Percentiles rank a stretch among this genome's conserved stretches.
Conservation (phyloP, 2,797 vertebrate genomes). For the Oceanodroma leucorhoa region DNA sequence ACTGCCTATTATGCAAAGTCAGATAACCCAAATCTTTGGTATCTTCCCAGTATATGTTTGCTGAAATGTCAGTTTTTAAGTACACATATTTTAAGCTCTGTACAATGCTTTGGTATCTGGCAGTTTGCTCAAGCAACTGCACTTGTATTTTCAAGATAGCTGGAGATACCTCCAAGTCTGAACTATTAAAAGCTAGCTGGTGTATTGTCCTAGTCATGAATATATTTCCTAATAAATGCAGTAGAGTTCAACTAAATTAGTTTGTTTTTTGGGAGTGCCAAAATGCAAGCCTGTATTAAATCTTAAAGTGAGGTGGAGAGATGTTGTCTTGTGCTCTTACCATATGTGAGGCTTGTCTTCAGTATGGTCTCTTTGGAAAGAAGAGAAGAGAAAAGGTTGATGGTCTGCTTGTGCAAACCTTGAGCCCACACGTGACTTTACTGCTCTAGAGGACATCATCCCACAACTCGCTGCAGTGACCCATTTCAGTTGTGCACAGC, state of each 20-base stretch:
- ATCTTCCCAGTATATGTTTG: not conserved
- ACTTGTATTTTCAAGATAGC: not conserved
- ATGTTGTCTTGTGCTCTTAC: not conserved
- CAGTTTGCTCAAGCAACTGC: not conserved
- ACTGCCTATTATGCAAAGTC: not conserved
- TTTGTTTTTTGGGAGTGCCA: not conserved
- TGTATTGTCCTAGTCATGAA: not conserved
- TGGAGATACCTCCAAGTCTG: not conserved
- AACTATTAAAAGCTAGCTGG: not conserved
- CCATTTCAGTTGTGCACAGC: not conserved
- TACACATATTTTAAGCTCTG: not conserved
- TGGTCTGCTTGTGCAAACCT: not conserved
- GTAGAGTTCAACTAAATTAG: not conserved
- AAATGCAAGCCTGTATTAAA: not conserved
- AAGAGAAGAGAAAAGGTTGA: not conserved
- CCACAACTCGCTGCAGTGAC: accelerated
- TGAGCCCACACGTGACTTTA: accelerated
- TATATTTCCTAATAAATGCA: not conserved
- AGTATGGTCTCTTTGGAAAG: not conserved
- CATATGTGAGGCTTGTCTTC: not conserved
- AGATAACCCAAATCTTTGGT: not conserved
- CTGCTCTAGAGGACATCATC: not conserved
- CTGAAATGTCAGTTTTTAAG: not conserved
- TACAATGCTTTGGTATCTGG: not conserved
- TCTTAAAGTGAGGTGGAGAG: not conserved